Evolutionary conservation across 1,140 invertebrate genomes (phyloP).

Genomic region (Drosophila chauvacae): DNA sequence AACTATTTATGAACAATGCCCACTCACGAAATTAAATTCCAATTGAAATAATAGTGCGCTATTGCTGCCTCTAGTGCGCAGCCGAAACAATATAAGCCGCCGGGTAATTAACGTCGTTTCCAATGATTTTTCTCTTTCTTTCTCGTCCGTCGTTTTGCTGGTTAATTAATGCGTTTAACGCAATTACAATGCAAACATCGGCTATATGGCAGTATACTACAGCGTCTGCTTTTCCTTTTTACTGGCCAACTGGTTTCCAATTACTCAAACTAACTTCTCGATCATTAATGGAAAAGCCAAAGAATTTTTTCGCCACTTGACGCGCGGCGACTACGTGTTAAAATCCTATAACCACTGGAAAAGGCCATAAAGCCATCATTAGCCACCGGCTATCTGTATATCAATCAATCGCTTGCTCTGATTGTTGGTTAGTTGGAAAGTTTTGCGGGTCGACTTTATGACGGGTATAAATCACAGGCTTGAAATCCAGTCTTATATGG

Average conservation of each 20-base stretch:
- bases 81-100: conserved; percentile 48
- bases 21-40: conserved; percentile 60
- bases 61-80: conserved; percentile 21
- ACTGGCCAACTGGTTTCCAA: conserved; percentile 56
- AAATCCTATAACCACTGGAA: conserved; percentile 52
- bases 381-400: conserved; percentile 35
- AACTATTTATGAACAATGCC: conserved; percentile 46
- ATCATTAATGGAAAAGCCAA: conserved; percentile 48
- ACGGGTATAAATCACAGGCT: conserved; percentile 37
- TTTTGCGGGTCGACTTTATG: conserved; percentile 43
- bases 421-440: conserved; percentile 65
- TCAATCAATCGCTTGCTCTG: conserved; percentile 57
- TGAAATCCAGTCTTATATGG: conserved; percentile 11
- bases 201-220: conserved; percentile 10
- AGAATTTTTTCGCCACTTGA: conserved; percentile 37
- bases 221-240: conserved; percentile 41
- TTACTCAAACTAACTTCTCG: conserved; percentile 53
- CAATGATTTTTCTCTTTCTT: conserved; percentile 65
- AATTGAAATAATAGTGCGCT: conserved; percentile 68
- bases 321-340: conserved; percentile 41
- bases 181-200: conserved; percentile 54
- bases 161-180: conserved; percentile 68
- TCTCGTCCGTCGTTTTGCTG: conserved; percentile 42
- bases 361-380: conserved; percentile 59
- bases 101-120: conserved; percentile 59